These are phyloP conservation scores for Glaucidium brasilianum DNA, from an alignment of 2,113 vertebrate species.

Conservation along the genomic window DNA sequence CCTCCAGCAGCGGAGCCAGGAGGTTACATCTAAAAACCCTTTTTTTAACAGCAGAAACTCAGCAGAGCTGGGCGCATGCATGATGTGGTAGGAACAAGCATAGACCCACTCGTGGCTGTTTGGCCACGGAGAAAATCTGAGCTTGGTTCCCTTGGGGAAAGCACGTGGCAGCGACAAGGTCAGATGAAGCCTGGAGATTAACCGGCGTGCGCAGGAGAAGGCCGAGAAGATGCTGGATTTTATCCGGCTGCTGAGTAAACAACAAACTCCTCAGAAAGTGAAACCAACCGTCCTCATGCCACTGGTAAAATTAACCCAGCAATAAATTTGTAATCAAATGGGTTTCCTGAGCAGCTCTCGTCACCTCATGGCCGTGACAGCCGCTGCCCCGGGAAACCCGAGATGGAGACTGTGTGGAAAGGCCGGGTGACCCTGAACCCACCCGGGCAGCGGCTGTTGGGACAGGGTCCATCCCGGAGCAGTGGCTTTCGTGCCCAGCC, in stretches of 20 bases:
- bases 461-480: fast-evolving
- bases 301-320: not conserved
- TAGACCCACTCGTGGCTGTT: not conserved
- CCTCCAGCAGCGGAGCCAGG: not conserved
- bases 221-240: not conserved
- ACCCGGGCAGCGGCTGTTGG: not conserved
- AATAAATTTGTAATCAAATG: slow-evolving; percentile 21
- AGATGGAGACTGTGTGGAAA: not conserved
- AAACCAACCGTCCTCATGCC: not conserved
- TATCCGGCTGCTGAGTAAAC: not conserved
- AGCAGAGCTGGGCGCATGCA: fast-evolving
- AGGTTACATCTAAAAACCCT: fast-evolving
- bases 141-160: not conserved
- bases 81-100: fast-evolving
- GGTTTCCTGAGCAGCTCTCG: not conserved
- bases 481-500: not conserved
- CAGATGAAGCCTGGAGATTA: slow-evolving; percentile 35
- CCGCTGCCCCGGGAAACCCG: not conserved
- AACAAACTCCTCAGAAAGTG: not conserved
- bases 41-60: not conserved
- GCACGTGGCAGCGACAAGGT: not conserved
- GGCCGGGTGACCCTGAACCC: not conserved
- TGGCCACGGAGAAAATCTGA: not conserved
- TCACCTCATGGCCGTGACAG: not conserved
- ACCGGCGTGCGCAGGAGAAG: fast-evolving